These are phyloP conservation scores for Chloroclysta siterata DNA, from an alignment of 2,888 invertebrate genomes.

Conservation along the genomic window DNA sequence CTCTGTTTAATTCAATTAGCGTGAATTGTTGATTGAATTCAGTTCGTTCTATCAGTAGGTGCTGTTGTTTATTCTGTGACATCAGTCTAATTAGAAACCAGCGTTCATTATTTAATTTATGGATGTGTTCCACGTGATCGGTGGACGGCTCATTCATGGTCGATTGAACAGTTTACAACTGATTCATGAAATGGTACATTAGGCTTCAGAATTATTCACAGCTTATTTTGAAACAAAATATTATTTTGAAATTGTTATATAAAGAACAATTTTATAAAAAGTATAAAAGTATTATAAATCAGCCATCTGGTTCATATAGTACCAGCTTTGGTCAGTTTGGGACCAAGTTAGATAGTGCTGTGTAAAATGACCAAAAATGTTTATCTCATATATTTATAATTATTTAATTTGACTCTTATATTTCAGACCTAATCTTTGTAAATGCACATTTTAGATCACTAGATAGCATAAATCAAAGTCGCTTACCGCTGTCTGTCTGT, in stretches of 20 bases:
- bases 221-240: not conserved
- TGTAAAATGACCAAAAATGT: no score
- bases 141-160: constrained; percentile 7
- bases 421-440: no score
- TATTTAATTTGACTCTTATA: no score
- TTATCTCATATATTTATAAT: no score
- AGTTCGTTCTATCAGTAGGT: constrained; percentile 25
- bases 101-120: constrained; percentile 31
- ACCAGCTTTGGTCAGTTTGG: no score
- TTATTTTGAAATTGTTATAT: not conserved
- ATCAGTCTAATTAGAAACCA: constrained; percentile 30
- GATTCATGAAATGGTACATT: not conserved
- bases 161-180: constrained; percentile 5
- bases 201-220: not conserved
- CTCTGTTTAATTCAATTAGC: constrained; percentile 35
- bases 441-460: no score
- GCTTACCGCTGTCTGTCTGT: no score
- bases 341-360: no score
- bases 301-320: no score
- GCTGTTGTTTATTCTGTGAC: constrained; percentile 21
- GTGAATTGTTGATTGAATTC: constrained; percentile 40
- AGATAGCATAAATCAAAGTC: no score
- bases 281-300: no score
- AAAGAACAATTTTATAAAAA: no score
- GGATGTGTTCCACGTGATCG: constrained; percentile 37